Evolutionary conservation across 53 echinoderm and acorn worm genomes (phyloP).

Genomic region (Echinometra lucunter): DNA sequence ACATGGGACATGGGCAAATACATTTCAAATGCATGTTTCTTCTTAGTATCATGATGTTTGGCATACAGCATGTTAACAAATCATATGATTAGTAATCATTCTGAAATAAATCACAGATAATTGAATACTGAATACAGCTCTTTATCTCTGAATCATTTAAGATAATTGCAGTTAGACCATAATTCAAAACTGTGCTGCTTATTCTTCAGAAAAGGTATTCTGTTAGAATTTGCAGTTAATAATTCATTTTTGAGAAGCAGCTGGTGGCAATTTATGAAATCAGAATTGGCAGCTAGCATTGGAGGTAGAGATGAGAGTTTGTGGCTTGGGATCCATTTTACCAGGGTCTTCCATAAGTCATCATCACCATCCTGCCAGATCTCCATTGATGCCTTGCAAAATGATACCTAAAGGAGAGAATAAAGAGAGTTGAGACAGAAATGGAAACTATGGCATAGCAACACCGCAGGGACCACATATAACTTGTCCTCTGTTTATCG

Average conservation of each 20-base stretch:
- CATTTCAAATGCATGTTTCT: no score
- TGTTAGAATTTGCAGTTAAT: slow-evolving; percentile 21
- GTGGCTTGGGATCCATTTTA: slow-evolving; percentile 36
- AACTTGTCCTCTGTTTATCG: slow-evolving; percentile 51
- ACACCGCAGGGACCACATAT: slow-evolving; percentile 34
- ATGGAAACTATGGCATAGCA: background rate
- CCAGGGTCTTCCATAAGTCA: slow-evolving; percentile 34
- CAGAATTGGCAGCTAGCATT: slow-evolving; percentile 1
- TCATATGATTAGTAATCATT: background rate
- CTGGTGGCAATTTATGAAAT: slow-evolving; percentile 46
- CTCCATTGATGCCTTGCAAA: slow-evolving; percentile 27
- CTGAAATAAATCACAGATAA: background rate
- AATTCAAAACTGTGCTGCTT: no score
- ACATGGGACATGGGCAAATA: no score
- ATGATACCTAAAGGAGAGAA: background rate
- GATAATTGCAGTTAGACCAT: background rate
- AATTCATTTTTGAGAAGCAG: slow-evolving; percentile 49
- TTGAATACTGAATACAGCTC: background rate
- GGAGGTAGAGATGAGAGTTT: slow-evolving; percentile 6
- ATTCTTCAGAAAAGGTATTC: no score
- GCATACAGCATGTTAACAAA: no score
- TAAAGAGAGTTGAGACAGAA: background rate
- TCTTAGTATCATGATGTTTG: no score
- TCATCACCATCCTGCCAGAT: slow-evolving; percentile 5
- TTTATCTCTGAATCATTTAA: background rate